phyloP scores from a whole-genome alignment of 1,140 invertebrate species.

The Hermetia illucens region DNA sequence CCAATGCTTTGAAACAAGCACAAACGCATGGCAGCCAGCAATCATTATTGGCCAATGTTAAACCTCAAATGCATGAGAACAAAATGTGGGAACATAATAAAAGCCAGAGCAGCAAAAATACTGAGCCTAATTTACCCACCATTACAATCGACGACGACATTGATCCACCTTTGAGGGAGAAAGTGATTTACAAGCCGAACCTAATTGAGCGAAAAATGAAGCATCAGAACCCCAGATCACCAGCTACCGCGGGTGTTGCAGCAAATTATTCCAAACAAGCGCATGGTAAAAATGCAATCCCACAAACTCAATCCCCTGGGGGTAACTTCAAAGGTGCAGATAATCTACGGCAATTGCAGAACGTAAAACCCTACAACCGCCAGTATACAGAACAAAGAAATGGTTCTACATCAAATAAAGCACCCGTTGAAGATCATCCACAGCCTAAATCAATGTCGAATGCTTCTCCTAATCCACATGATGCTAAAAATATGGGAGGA shows the following conservation, averaged over 20 bases:
- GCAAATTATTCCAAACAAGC: not conserved
- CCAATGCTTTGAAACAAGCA: not conserved
- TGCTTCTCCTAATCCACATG: too few relatives aligned
- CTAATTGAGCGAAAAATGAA: slow-evolving; percentile 2
- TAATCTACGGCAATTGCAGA: not conserved
- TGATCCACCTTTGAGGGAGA: not conserved
- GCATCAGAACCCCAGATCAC: not conserved
- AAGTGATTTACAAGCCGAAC: slow-evolving; percentile 5
- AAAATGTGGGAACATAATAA: not conserved
- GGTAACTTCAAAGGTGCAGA: too few relatives aligned
- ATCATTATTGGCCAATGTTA: not conserved
- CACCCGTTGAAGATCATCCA: too few relatives aligned
- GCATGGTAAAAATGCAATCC: not conserved
- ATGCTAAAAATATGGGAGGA: too few relatives aligned
- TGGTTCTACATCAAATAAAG: not conserved
- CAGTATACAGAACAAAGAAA: not conserved
- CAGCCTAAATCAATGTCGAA: too few relatives aligned
- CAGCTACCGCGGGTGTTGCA: not conserved
- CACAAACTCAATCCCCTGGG: not conserved
- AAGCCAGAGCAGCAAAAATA: not conserved
- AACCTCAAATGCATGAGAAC: not conserved
- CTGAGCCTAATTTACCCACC: not conserved
- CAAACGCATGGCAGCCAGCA: not conserved
- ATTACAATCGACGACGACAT: not conserved
- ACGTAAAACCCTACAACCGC: not conserved